Evolutionary conservation across 2,888 invertebrate species (phyloP), one percentile per base, ranked within the genome.

Genomic region (Acleris laterana): DNA sequence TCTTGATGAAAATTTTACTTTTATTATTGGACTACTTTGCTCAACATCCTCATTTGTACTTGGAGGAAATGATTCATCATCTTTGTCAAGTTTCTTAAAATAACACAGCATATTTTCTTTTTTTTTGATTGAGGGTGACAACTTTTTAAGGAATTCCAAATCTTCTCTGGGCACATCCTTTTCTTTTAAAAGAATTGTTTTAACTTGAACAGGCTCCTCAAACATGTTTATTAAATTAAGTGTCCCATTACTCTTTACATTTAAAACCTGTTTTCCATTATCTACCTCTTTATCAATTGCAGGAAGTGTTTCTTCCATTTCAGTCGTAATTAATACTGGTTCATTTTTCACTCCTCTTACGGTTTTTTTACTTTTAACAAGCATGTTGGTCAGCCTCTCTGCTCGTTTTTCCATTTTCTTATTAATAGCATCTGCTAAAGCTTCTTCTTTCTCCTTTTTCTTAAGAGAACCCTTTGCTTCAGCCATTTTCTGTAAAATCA

Each of bases 71-170:
- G 44, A 52, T 19, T 81, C 81, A 42, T 72, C 25, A 2, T 87
- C 83, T 73, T 88, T 93, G 59, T 88, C 83, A 60, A 93, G 71
- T 82, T 94, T 94, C 69, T 91, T 87, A 77, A 95, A 95, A 77
- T 95, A 95, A 68, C 93, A 93, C 20, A 95, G 81, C 81, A 95
- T 88, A 73, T 94, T 95, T 77, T 94, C 94, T 38, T 93, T 93
- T 73, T 94, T 94, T 75, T 89, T 94, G 1, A 94, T 82, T 20
- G 95, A 94, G 57, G 95, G 94, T 0, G 93, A 93, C 19, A 95
- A 77, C 71, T 94, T 94, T 3, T 88, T 81, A 2, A 94, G 72
- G 74, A 94, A 94, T 49, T 93, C 93, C 53, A 79, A 76, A 79
- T 93, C 81, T 77, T 90, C 91, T 70, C 83, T 79, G 16, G 78